Evolutionary conservation across 1,140 invertebrate genomes (phyloP), one percentile per base, ranked within the genome.

Genomic region (Pristionchus pacificus): DNA sequence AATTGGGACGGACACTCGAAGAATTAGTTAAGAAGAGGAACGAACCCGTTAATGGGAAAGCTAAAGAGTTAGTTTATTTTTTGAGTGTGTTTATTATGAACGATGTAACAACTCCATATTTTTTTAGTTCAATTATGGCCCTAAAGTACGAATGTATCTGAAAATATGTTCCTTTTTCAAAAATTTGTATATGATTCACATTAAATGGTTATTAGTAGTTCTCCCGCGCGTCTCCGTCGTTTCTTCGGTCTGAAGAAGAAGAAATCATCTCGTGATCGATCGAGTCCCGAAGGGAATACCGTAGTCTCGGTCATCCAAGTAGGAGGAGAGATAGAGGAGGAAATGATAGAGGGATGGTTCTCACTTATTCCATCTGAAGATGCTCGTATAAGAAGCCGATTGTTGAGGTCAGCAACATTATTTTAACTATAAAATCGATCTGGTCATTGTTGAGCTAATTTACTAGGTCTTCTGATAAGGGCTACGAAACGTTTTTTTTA

Each of bases 361-460:
- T 6, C 6, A 6, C 38, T 49, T 6, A 19, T 49, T 6, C 38
- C 38, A 6, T 10, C 6, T 49, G 38, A 49, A 49, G 38, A 49
- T 19, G 38, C 38, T 19, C 6, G 38, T 10, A 19, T 49, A 19
- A 49, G 38, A 19, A 49, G 38, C 19, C 6, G 38, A 49, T 19
- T 68, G 66, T 68, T 58, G 6, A 59, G 66, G 19, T 68, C 29
- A 14, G 33, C 24, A 2, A n/a, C n/a, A n/a, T n/a, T n/a, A n/a
- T n/a, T 30, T 32, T 58, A 68, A 59, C 31, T 25, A 59, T 6
- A 31, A 68, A 27, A 24, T 68, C n/a, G 66, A 68, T 60, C 66
- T 58, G 13, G 57, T 33, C 3, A 66, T 66, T 38, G 49, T 57
- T n/a, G 49, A 66, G 38, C 29, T 19, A 49, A 49, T 49, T 49